Base-by-base conservation (phyloP, 2,113 vertebrate genomes). In the Macheiramphus alcinus region DNA sequence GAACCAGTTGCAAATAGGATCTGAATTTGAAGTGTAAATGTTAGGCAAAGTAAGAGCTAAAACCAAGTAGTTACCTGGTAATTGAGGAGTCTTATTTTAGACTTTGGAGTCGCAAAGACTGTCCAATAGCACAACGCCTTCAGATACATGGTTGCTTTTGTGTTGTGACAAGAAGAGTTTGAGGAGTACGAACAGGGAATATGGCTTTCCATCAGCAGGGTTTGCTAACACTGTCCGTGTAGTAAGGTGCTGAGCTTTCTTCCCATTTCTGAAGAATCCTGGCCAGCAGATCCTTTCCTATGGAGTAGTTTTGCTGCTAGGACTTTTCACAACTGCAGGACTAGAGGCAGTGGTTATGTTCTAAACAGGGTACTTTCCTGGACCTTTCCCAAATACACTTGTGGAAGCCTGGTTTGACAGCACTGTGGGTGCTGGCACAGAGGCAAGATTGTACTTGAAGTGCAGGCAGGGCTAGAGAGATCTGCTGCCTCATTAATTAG, bases 401-500 rank as follows among this genome's bases (percentile, higher is more conserved):
- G 58, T 78, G 81, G 93, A 38, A 94, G 86, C 82, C 63, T 50
- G 78, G 88, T 66, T 79, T 85, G 95, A 68, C 93, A 90, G 86
- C 73, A 26, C 47, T 65, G 45, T 25, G 80, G 91, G 72, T 92
- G 80, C 93, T 94, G 91, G 76, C 91, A 92, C 45, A 8, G 19
- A 59, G 78, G 84, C 85, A 80, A 70, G 86, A 80, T 90, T 47
- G 29, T 76, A 83, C 93, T 87, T 43, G 88, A 86, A 92, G 84
- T 36, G 22, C 36, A 75, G 93, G 93, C 88, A 70, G 73, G 83
- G 63, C 88, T 62, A 82, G 73, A 42, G 50, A 71, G 94, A 67
- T 56, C 63, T 91, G 96, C 94, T 92, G 97, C 95, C 96, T 94
- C 68, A 56, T 87, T 96, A 96, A 96, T 97, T 75, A 96, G 86